These are phyloP conservation scores for Arvicanthis niloticus DNA, from an alignment of 2,113 vertebrate genomes.

Conservation along the genomic window DNA sequence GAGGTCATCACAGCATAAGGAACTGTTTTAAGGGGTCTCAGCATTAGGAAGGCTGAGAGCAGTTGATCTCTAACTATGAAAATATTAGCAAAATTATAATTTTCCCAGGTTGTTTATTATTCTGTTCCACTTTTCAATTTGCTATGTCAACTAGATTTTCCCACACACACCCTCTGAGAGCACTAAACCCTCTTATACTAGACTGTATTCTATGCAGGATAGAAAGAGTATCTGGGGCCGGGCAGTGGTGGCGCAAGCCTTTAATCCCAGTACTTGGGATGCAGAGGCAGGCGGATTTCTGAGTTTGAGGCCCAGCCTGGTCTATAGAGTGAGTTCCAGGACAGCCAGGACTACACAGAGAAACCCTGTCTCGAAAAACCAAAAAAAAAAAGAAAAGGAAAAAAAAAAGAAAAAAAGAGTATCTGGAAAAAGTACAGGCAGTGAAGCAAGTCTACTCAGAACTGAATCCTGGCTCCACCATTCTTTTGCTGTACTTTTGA, in stretches of 20 bases:
- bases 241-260: no score
- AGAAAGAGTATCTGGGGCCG: no score
- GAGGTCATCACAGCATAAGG: not conserved
- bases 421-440: not conserved
- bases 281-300: no score
- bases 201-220: fast-evolving
- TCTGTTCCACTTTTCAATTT: not conserved
- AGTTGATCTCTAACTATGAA: not conserved
- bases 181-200: not conserved
- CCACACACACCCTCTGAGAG: not conserved
- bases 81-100: not conserved
- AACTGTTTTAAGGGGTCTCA: not conserved
- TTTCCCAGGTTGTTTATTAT: not conserved
- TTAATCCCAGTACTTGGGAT: no score
- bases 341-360: no score
- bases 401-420: no score
- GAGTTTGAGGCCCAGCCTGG: no score
- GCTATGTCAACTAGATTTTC: not conserved
- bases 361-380: no score
- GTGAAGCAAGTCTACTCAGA: not conserved
- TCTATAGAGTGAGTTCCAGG: no score
- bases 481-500: not conserved
- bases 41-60: not conserved
- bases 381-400: no score
- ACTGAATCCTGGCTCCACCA: not conserved